These are phyloP conservation scores for Limenitis arthemis DNA, from an alignment of 2,888 invertebrate species.

Conservation along the genomic window DNA sequence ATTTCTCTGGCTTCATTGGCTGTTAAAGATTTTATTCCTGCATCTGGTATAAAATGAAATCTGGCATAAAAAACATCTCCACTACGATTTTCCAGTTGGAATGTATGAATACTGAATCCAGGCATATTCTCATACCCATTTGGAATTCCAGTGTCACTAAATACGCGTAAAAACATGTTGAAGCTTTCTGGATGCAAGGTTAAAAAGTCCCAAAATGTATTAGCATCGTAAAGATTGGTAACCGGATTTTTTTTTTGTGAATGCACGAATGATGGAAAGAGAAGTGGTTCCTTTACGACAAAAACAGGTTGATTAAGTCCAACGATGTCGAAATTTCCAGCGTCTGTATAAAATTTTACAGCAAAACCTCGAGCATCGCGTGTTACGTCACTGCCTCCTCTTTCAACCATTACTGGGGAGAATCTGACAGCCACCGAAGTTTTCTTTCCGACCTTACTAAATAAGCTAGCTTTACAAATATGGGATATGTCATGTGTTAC, in stretches of 20 bases:
- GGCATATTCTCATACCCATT: constrained; percentile 91
- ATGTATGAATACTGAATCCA: constrained; percentile 92
- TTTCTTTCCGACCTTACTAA: constrained; percentile 76
- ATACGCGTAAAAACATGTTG: constrained; percentile 82
- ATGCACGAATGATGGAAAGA: constrained; percentile 92
- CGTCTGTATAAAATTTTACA: constrained; percentile 91
- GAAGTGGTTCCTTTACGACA: constrained; percentile 87
- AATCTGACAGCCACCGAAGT: constrained; percentile 84
- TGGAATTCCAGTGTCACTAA: constrained; percentile 88
- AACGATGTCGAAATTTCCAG: constrained; percentile 91
- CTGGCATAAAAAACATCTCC: constrained; percentile 82
- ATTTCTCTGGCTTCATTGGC: constrained; percentile 74
- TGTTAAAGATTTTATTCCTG: constrained; percentile 83
- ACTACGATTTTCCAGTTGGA: constrained; percentile 83
- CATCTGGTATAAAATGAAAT: constrained; percentile 91
- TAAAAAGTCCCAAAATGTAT: constrained; percentile 76
- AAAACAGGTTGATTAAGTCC: constrained; percentile 92
- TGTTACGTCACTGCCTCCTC: constrained; percentile 87
- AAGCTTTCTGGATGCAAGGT: constrained; percentile 74
- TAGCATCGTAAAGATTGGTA: constrained; percentile 71
- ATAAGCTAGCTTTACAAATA: constrained; percentile 73
- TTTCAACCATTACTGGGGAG: constrained; percentile 85
- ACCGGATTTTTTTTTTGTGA: constrained; percentile 74
- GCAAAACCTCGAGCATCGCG: constrained; percentile 92
- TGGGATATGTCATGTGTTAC: constrained; percentile 83